Evolutionary conservation across 2,113 vertebrate genomes (phyloP), one percentile per base, ranked within the genome.

Genomic region (Haemorhous mexicanus): DNA sequence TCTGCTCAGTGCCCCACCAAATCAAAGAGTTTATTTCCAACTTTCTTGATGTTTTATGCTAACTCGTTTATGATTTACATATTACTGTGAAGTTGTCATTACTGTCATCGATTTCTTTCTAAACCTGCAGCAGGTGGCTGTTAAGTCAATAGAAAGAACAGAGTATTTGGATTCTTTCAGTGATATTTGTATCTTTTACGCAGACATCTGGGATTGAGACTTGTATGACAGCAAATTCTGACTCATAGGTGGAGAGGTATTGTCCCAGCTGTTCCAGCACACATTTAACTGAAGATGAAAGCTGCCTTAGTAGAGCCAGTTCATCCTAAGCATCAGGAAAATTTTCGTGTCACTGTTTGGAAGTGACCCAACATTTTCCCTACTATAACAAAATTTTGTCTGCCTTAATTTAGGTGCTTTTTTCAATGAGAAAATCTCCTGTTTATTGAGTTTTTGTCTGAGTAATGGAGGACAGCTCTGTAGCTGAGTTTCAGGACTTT

Each of bases 381-480:
- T 72, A 8, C 44, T 22, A 11, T 46, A 74, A 82, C 11, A 70
- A 56, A 66, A 43, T 66, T 79, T 46, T 76, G 9, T 44, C 66
- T 83, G 70, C 63, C 47, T 94, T 84, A 72, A 50, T 52, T 35
- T 91, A 68, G 86, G 88, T 96, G 78, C 30, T 95, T 97, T 98
- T 89, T 87, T 39, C 84, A 87, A 91, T 90, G 59, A 96, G 94
- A 95, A 94, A 75, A 96, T 82, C 96, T 98, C 93, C 90, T 95
- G 77, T 94, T 95, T 70, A 75, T 96, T 96, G 66, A 81, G 53
- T 84, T 92, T 95, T 92, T 73, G 76, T 89, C 93, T 85, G 61
- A 93, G 63, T 96, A 82, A 90, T 55, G 69, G 76, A 70, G 70
- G 61, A 92, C 56, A 93, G 68, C 19, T 77, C 70, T 74, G 32